Percentiles rank a stretch among this genome's conserved stretches.
Evolutionary conservation across 2,797 vertebrate species (phyloP).

Genomic region (Ptychadena robeensis): DNA sequence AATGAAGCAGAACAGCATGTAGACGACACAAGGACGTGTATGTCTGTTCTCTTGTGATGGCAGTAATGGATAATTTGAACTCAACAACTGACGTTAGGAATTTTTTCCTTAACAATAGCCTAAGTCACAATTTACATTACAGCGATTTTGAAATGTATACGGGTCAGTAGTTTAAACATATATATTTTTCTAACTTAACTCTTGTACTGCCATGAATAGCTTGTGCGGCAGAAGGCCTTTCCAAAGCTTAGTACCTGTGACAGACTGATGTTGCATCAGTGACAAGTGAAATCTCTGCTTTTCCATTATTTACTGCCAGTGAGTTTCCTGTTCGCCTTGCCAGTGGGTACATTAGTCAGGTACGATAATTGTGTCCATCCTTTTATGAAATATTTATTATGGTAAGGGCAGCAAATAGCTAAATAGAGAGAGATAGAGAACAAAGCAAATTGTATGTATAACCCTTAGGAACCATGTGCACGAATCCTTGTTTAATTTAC

Average conservation of each 20-base stretch:
- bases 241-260: neutral
- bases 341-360: conserved; percentile 20
- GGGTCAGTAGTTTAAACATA: too few relatives aligned
- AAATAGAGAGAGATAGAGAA: neutral
- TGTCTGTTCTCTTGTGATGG: too few relatives aligned
- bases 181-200: neutral
- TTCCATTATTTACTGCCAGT: conserved; percentile 14
- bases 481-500: neutral
- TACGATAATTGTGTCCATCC: conserved; percentile 10
- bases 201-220: neutral
- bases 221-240: neutral
- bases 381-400: conserved; percentile 9
- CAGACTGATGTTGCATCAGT: neutral
- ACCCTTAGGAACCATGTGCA: neutral
- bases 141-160: too few relatives aligned
- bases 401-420: neutral
- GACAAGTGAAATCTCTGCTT: neutral
- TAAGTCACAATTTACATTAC: too few relatives aligned
- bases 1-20: too few relatives aligned
- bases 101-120: too few relatives aligned
- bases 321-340: conserved; percentile 1
- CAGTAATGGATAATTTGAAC: too few relatives aligned
- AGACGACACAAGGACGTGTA: too few relatives aligned
- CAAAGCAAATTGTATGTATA: neutral
- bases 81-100: too few relatives aligned